Conservation (phyloP, 2,797 vertebrate genomes). For the Podargus strigoides region DNA sequence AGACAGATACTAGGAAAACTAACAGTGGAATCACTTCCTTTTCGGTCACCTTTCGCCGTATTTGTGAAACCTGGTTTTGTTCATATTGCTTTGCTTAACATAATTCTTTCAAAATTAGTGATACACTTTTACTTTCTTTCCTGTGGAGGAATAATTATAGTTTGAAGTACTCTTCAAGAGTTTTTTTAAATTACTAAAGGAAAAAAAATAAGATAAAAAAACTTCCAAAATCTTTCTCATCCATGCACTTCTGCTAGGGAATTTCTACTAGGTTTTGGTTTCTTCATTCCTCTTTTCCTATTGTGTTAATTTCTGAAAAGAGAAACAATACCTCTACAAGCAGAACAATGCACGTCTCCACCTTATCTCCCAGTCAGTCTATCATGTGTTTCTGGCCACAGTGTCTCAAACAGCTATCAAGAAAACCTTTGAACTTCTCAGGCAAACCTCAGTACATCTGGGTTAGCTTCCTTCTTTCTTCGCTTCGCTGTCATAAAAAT, state of each 20-base stretch:
- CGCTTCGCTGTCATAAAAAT: neutral
- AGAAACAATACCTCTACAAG: neutral
- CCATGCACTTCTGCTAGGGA: neutral
- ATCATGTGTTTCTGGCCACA: neutral
- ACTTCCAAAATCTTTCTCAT: neutral
- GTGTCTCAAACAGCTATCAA: neutral
- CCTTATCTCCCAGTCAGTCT: neutral
- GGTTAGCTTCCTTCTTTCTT: neutral
- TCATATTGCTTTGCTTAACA: neutral
- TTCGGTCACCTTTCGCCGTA: neutral
- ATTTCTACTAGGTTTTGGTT: neutral
- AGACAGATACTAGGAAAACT: neutral
- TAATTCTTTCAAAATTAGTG: neutral
- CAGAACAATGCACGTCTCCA: neutral
- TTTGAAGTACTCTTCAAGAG: neutral
- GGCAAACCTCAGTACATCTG: neutral
- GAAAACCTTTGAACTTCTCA: neutral
- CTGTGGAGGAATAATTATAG: neutral
- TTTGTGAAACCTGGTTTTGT: neutral
- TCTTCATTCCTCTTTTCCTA: neutral
- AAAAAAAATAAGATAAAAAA: neutral
- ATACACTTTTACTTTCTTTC: neutral
- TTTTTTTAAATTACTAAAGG: neutral
- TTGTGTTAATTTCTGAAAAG: neutral
- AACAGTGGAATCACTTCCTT: neutral